Evolutionary conservation across 2,888 invertebrate species (phyloP).

Genomic region (Agrotis puta): DNA sequence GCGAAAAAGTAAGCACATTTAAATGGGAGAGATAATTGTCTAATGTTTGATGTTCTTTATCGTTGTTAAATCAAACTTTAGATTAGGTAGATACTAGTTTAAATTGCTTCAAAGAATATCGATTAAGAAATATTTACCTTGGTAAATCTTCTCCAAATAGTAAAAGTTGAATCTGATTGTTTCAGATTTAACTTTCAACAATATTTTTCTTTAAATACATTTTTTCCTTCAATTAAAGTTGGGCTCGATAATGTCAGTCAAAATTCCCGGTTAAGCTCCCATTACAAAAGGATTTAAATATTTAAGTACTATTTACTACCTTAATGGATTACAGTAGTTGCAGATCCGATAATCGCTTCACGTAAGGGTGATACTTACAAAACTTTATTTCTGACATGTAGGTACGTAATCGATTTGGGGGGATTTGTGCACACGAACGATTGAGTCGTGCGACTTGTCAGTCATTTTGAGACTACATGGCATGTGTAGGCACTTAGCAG

Average conservation of each 20-base stretch:
- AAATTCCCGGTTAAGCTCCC: constrained; percentile 11
- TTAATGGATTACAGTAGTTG: constrained; percentile 62
- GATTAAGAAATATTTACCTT: too few species aligned
- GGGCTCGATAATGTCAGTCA: constrained; percentile 12
- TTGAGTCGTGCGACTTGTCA: constrained; percentile 5
- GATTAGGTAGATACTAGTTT: too few species aligned
- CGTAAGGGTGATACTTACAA: constrained; percentile 45
- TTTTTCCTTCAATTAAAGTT: constrained; percentile 3
- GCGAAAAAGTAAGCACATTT: too few species aligned
- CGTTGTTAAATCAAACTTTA: too few species aligned
- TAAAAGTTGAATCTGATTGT: not conserved
- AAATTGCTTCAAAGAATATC: too few species aligned
- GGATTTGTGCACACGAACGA: constrained; percentile 23
- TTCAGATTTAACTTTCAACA: too few species aligned
- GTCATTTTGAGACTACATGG: not conserved
- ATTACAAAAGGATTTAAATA: constrained; percentile 56
- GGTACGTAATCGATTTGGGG: constrained; percentile 70
- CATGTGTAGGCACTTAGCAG: not conserved
- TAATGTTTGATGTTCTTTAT: too few species aligned
- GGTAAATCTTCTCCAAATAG: too few species aligned
- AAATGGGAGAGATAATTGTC: too few species aligned
- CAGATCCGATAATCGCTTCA: constrained; percentile 59
- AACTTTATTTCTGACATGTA: constrained; percentile 67
- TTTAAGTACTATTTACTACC: constrained; percentile 54
- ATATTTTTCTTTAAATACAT: too few species aligned